Base-by-base conservation (phyloP, 2,888 invertebrate species). In the Hirtodrosophila alboralis region DNA sequence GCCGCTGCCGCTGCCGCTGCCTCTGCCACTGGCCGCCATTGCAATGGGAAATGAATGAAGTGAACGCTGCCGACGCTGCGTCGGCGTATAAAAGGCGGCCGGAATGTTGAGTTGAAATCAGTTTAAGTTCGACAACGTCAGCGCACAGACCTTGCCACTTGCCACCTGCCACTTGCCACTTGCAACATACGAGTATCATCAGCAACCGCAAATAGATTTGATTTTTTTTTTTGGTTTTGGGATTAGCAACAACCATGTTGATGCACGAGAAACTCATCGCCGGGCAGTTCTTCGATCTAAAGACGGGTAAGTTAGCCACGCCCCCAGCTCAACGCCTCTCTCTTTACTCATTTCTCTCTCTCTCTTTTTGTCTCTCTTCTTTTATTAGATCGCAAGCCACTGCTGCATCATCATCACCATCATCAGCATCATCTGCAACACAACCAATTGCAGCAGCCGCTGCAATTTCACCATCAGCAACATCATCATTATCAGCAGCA, bases 211-310 rank as follows among this genome's bases (percentile, higher is more conserved):
- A n/a, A n/a, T n/a, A n/a, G n/a, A n/a, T n/a, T n/a, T n/a, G n/a
- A n/a, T n/a, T n/a, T n/a, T n/a, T n/a, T n/a, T n/a, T n/a, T n/a
- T n/a, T n/a, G n/a, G n/a, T 21, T 23, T 23, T 23, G 23, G 23
- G 8, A 23, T 23, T 9, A 57, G 31, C 28, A 37, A 10, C 40
- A 36, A 30, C 14, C 49, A 89, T 87, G 87, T 84, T 90, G 84
- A 84, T 90, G 54, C 89, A 90, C 68, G 89, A 90, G 62, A 89
- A 90, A 76, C 57, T 88, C 14, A 76, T 89, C 57, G 58, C 90
- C 4, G 88, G 88, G 36, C 87, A 90, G 59, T 89, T 90, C 66
- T 74, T 89, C 60, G 90, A 90, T 71, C 63, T 89, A 1, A 89
- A 89, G 77, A 87, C 84, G 51, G 89, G 89, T 89, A 64, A 88